Evolutionary conservation across 2,888 invertebrate species (phyloP), one percentile per base, ranked within the genome.

Genomic region (Diplolepis rosae): DNA sequence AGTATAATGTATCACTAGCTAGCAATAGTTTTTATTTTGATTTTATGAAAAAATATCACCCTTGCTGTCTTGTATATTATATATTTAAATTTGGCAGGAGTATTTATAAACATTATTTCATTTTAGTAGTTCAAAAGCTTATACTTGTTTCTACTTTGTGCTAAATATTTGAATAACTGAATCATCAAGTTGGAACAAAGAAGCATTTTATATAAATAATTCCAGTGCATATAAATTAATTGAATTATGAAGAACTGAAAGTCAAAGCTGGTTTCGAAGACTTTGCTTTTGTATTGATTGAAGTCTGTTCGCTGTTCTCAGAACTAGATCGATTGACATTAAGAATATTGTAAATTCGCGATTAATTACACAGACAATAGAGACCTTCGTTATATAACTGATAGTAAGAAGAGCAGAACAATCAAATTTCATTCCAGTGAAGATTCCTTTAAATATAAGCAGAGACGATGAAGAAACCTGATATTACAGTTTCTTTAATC

Each of bases 1-100:
- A 28, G n/a, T 48, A 48, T 4, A 7, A 48, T 54, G 5, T 30
- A 28, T n/a, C 52, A 15, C 9, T 6, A n/a, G 52, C 28, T 54
- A 54, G 52, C 52, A 54, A 15, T 30, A 54, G 15, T 54, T 54
- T 30, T 54, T 30, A 30, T 30, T 30, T 9, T 54, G 28, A 22
- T 48, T 11, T 22, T 15, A 18, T 3, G 4, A 9, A n/a, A n/a
- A n/a, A n/a, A n/a, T n/a, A n/a, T n/a, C n/a, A n/a, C n/a, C n/a
- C n/a, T n/a, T n/a, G n/a, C n/a, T n/a, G n/a, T n/a, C n/a, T n/a
- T n/a, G n/a, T n/a, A n/a, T n/a, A n/a, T n/a, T n/a, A n/a, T n/a
- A n/a, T n/a, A n/a, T n/a, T n/a, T n/a, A n/a, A n/a, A n/a, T n/a
- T n/a, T n/a, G n/a, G n/a, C n/a, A n/a, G n/a, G n/a, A n/a, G n/a